Evolutionary conservation across 1,140 invertebrate species (phyloP).

Genomic region (Phortica variegata): DNA sequence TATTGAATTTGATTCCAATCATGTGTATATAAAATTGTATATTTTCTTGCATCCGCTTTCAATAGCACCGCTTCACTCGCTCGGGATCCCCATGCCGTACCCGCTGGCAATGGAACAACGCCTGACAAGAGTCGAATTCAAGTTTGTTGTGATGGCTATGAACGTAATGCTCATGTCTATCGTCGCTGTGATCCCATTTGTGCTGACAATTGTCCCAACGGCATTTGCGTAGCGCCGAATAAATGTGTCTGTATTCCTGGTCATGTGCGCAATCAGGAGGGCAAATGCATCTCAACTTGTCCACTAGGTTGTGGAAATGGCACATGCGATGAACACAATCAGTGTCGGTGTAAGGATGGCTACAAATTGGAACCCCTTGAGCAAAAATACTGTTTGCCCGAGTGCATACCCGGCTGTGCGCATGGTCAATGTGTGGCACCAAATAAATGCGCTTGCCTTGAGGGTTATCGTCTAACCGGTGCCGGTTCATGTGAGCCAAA

Average conservation of each 20-base stretch:
- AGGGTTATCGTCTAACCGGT: constrained; percentile 49
- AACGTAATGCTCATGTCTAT: constrained; percentile 62
- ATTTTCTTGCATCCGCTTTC: neutral
- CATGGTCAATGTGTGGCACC: constrained; percentile 63
- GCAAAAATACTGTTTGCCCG: constrained; percentile 60
- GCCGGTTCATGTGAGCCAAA: constrained; percentile 57
- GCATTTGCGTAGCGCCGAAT: constrained; percentile 63
- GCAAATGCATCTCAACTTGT: constrained; percentile 53
- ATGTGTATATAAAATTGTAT: constrained; percentile 6
- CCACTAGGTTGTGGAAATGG: constrained; percentile 58
- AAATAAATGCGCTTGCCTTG: constrained; percentile 60
- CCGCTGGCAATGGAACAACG: constrained; percentile 62
- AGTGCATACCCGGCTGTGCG: constrained; percentile 62
- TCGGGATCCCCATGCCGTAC: constrained; percentile 53
- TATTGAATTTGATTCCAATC: constrained; percentile 17
- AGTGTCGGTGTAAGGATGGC: constrained; percentile 66
- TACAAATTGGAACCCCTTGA: constrained; percentile 61
- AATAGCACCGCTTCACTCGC: constrained; percentile 54
- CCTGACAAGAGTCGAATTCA: constrained; percentile 63
- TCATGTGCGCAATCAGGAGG: constrained; percentile 58
- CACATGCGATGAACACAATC: constrained; percentile 57
- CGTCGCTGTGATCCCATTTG: constrained; percentile 62
- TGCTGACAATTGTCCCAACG: constrained; percentile 61
- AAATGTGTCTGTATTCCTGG: constrained; percentile 62
- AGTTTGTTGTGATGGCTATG: constrained; percentile 66